Evolutionary conservation across 2,797 vertebrate species (phyloP).

Genomic region (Bradypus variegatus): DNA sequence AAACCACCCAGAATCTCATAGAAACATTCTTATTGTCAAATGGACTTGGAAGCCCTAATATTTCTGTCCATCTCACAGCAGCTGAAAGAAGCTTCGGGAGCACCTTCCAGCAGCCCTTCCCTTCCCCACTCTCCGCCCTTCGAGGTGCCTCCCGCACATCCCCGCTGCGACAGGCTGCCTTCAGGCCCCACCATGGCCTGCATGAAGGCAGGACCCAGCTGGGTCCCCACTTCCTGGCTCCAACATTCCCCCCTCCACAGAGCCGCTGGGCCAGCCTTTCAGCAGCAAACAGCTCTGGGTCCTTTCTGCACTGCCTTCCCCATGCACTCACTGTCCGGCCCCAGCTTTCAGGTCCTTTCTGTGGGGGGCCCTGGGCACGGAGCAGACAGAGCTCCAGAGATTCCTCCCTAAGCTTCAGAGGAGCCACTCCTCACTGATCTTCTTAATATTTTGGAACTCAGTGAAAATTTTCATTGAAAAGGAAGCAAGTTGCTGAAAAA

Average conservation of each 20-base stretch:
- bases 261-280: not conserved
- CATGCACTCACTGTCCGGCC: too few species aligned
- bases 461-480: not conserved
- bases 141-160: not conserved
- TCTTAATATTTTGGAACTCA: not conserved
- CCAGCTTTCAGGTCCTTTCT: not conserved
- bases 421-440: not conserved
- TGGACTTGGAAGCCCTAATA: not conserved
- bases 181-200: not conserved
- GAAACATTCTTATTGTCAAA: constrained; percentile 51
- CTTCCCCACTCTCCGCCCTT: not conserved
- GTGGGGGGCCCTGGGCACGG: too few species aligned
- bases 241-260: not conserved
- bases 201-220: not conserved
- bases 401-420: not conserved
- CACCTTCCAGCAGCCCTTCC: not conserved
- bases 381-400: not conserved
- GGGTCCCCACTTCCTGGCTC: not conserved
- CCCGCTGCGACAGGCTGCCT: not conserved
- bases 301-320: not conserved
- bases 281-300: not conserved
- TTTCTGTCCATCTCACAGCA: not conserved
- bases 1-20: constrained; percentile 37
- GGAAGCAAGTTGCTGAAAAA: not conserved
- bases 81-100: constrained; percentile 58